Evolutionary conservation across 2,113 vertebrate genomes (phyloP), one percentile per base, ranked within the genome.

Genomic region (Ammodramus savannarum): DNA sequence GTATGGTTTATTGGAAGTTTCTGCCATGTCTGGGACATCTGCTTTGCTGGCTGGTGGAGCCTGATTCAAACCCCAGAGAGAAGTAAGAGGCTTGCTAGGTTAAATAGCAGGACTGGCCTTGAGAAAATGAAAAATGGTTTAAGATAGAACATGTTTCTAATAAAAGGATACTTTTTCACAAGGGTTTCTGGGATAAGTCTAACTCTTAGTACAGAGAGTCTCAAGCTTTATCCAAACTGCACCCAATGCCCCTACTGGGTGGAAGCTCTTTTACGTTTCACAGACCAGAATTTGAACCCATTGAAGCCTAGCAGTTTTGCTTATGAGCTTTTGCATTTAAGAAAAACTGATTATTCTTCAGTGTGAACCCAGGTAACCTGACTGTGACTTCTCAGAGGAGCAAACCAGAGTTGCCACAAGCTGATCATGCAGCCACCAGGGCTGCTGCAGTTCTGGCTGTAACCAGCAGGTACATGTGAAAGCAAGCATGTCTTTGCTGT

Each of bases 381-480:
- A 41, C 39, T 38, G 21, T 3, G 3, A 7, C 21, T 87, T 89
- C n/a, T 7, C 4, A 49, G 57, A 54, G 58, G 19, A 87, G n/a
- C 31, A 91, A 75, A 65, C 18, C 36, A 38, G 55, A 74, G 32
- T 7, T 71, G 22, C 62, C 7, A 0, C 48, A 21, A 85, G 10
- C 44, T 76, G 54, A 29, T 73, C 51, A 25, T 41, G 52, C 51
- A 84, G 63, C 34, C 58, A 13, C 26, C 25, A 43, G 87, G 59
- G 69, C 44, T 68, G 27, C 15, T 31, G 21, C 55, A 71, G 32
- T 43, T 87, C 48, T 36, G 44, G 18, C 29, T 58, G 65, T 16
- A 43, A 61, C 21, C 51, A 62, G 36, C 0, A 3, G 12, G 13
- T 77, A 1, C 20, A 1, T 32, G 9, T 41, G 31, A 6, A 41